phyloP scores from a whole-genome alignment of 23 tunicate species.

The Trididemnum clinides region DNA sequence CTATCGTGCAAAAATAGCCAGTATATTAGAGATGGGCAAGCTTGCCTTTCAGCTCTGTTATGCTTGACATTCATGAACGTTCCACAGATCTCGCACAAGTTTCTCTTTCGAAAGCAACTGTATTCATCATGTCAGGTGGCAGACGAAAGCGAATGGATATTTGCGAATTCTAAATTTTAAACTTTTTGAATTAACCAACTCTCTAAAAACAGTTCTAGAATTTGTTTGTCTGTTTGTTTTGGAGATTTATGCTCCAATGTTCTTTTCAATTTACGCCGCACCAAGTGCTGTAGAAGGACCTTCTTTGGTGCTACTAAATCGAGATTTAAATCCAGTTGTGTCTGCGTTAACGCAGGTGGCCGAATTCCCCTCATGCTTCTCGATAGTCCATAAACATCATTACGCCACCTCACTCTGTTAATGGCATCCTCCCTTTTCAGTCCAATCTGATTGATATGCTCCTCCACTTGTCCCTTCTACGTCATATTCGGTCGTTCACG shows the following conservation, averaged over 20 bases:
- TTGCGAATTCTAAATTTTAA: not conserved
- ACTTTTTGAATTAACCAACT: not conserved
- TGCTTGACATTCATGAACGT: not conserved
- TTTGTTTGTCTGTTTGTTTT: not conserved
- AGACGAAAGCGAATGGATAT: not conserved
- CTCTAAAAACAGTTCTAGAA: not conserved
- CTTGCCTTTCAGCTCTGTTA: not conserved
- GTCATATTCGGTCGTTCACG: too few relatives aligned
- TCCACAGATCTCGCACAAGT: not conserved
- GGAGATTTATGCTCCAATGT: not conserved
- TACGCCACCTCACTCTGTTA: too few relatives aligned
- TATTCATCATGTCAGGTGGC: not conserved
- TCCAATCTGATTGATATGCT: too few relatives aligned
- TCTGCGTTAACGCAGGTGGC: too few relatives aligned
- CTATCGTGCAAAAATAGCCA: too few relatives aligned
- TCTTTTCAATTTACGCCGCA: not conserved
- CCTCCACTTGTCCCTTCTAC: too few relatives aligned
- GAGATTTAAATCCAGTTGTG: too few relatives aligned
- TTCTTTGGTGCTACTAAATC: not conserved
- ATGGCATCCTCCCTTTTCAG: too few relatives aligned
- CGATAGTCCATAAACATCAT: too few relatives aligned
- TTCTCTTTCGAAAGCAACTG: not conserved
- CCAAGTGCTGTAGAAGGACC: slow-evolving; percentile 10
- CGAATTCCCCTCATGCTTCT: too few relatives aligned
- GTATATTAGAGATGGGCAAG: too few relatives aligned